Evolutionary conservation across 2,113 vertebrate genomes (phyloP).

Genomic region (Pristiophorus japonicus): DNA sequence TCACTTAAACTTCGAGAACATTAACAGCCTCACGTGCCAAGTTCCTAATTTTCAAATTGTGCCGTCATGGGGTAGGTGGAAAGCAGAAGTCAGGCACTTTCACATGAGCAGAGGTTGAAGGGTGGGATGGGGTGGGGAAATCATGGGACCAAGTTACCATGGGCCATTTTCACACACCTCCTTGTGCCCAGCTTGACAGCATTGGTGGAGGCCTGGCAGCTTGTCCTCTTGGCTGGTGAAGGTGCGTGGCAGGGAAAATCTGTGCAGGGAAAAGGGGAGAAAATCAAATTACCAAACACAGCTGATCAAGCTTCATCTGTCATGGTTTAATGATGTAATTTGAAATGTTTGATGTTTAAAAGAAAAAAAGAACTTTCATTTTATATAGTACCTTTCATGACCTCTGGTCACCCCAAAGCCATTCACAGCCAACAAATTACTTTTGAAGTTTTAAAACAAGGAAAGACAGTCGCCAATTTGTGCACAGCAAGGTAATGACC

Average conservation of each 20-base stretch:
- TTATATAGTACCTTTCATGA: not conserved
- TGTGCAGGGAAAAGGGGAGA: conserved; percentile 35
- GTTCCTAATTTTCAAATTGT: not conserved
- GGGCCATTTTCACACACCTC: conserved; percentile 35
- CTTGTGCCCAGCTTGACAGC: conserved; percentile 30
- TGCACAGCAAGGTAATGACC: not conserved
- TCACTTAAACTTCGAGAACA: not conserved
- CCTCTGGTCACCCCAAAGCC: not conserved
- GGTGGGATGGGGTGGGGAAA: not conserved
- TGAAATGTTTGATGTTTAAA: conserved; percentile 10
- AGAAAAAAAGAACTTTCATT: not conserved
- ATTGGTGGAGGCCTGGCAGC: conserved; percentile 28
- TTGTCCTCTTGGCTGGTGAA: conserved; percentile 33
- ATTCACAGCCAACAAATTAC: not conserved
- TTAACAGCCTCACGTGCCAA: not conserved
- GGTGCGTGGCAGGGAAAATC: conserved; percentile 26
- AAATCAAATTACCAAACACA: conserved; percentile 34
- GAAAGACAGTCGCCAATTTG: not conserved
- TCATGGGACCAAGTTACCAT: conserved; percentile 24
- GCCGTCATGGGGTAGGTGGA: not conserved
- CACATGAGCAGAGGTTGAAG: conserved; percentile 12
- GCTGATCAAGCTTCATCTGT: conserved; percentile 23
- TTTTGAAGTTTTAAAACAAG: not conserved
- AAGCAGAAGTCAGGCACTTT: not conserved
- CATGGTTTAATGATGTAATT: conserved; percentile 12